Evolutionary conservation across 2,113 vertebrate species (phyloP), one percentile per base, ranked within the genome.

Genomic region (Phocoena sinus): DNA sequence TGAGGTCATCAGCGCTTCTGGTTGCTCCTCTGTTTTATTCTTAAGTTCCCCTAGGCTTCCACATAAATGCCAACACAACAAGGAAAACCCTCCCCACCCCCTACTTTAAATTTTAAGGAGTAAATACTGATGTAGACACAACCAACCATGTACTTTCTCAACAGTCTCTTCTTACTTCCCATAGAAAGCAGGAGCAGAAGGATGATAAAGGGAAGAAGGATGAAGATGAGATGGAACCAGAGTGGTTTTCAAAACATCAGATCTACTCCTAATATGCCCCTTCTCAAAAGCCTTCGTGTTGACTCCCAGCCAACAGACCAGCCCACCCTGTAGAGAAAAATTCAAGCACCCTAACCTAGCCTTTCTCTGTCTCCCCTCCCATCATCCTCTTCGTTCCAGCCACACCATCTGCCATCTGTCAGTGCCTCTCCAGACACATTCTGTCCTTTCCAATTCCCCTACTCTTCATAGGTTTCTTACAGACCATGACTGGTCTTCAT

Each of bases 341-440:
- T 23, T 20, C 18, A 41, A 26, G 53, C 9, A 2, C 17, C 1
- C 0, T 3, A 9, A 6, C 25, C 10, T 1, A 3, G 7, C 33
- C 33, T 8, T 79, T 28, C 62, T 26, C 73, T 14, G 0, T 73
- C 31, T 60, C 31, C 36, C 53, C 13, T 60, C 56, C 56, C 36
- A 15, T 28, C 36, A 38, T 11, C 23, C 79, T 38, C 28, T 60
- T 11, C 9, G 5, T 44, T 56, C 28, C 33, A 80, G 47, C 44
- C 53, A 17, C 38, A 26, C 15, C 4, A 10, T 7, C 74, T 53
- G 31, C 31, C n/a, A 12, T 11, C 60, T 15, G 41, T 26, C 53
- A n/a, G 15, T 2, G 11, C 77, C 62, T 83, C 81, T 73, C 33
- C 41, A 80, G 18, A 25, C 67, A 44, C 58, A 0, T 31, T 68